Base-by-base conservation (phyloP, 2,888 invertebrate genomes). In the Nycteola revayana region DNA sequence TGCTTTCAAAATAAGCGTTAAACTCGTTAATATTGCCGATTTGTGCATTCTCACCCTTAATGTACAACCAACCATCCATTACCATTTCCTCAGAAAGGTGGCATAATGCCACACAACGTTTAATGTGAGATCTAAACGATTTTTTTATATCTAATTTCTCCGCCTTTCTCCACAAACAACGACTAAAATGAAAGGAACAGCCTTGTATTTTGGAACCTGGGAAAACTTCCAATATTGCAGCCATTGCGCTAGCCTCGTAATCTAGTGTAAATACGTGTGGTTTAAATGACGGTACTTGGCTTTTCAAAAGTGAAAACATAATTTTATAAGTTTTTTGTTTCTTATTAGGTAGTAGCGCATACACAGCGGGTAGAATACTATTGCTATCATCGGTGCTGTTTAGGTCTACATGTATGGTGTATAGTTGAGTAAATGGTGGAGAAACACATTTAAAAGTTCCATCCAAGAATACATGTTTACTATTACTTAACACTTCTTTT, bases 1-100 rank as follows among this genome's bases (percentile, higher is more conserved):
- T 38, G 26, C 33, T 33, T 38, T 38, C 33, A 32, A 38, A 38
- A 33, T 38, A 38, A n/a, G 21, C 11, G 14, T 38, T 38, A 11
- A 37, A 37, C 17, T 24, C 14, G 29, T 25, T 32, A 23, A 24
- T 34, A 14, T 28, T 39, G 9, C 26, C 26, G 21, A 28, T 18
- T 9, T 10, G 25, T 24, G 14, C 28, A 25, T 24, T 14, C 21
- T 21, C 21, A 21, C 34, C 31, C 30, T 29, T 30, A 27, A 26
- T 27, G 28, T 39, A 34, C 9, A 39, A 28, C 34, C 34, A 35
- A 21, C 39, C 39, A 28, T 39, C 39, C 24, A 28, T 25, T 21
- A 39, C 9, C 25, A 28, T 25, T 25, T 34, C 39, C 27, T 28
- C 34, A 21, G 39, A 34, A 10, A 39, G 28, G 24, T 31, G 14